These are phyloP conservation scores for Chalcosyrphus nemorum DNA, from an alignment of 2,888 invertebrate species.

Conservation along the genomic window DNA sequence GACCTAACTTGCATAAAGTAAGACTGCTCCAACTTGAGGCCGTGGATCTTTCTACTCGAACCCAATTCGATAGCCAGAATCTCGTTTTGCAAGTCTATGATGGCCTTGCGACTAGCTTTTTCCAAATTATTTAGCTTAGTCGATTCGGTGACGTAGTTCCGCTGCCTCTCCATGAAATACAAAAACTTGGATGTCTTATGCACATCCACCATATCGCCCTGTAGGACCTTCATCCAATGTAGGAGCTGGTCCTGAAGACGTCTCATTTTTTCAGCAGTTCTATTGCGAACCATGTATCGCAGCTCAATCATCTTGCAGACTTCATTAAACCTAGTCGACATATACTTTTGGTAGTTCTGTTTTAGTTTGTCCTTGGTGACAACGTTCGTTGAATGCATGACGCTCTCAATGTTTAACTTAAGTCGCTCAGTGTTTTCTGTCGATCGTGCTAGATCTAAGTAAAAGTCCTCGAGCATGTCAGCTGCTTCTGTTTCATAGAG, in stretches of 20 bases:
- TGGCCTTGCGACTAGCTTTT: conserved; percentile 50
- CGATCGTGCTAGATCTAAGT: conserved; percentile 74
- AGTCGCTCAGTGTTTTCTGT: conserved; percentile 73
- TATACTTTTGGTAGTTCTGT: conserved; percentile 75
- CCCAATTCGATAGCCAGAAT: conserved; percentile 75
- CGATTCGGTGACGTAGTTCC: conserved; percentile 76
- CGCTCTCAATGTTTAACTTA: conserved; percentile 76
- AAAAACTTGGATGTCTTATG: conserved; percentile 77
- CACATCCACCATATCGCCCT: conserved; percentile 76
- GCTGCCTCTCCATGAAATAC: conserved; percentile 77
- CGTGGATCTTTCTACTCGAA: conserved; percentile 75
- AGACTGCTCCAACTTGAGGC: conserved; percentile 76
- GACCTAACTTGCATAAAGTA: conserved; percentile 78
- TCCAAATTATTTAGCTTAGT: conserved; percentile 76
- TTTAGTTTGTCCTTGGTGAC: conserved; percentile 74
- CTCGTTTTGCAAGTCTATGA: conserved; percentile 74
- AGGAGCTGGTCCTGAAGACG: conserved; percentile 75
- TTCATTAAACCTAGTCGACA: conserved; percentile 76
- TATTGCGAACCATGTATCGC: conserved; percentile 77
- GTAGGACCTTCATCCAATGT: conserved; percentile 75
- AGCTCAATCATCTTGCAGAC: conserved; percentile 77
- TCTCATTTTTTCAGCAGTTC: conserved; percentile 76
- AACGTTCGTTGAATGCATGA: conserved; percentile 77
- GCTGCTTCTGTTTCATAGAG: conserved; percentile 77
- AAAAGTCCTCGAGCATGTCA: conserved; percentile 76